Evolutionary conservation across 2,888 invertebrate genomes (phyloP).

Genomic region (Hypolimnas misippus): DNA sequence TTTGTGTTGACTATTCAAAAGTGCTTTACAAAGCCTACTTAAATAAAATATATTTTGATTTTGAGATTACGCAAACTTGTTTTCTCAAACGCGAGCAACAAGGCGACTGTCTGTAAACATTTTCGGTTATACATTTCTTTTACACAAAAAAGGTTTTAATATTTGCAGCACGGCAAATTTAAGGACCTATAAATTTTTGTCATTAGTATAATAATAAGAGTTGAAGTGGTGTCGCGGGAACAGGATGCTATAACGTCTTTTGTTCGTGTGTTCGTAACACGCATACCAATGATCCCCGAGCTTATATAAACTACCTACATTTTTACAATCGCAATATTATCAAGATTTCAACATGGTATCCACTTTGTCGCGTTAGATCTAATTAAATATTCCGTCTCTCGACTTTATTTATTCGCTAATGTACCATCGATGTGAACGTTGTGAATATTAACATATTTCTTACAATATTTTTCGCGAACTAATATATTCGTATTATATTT

Average conservation of each 20-base stretch:
- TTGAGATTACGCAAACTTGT: background rate
- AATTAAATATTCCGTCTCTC: conserved; percentile 41
- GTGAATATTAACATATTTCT: conserved; percentile 34
- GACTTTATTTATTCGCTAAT: conserved; percentile 42
- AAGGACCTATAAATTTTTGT: conserved; percentile 81
- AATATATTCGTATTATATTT: background rate
- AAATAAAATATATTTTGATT: no score
- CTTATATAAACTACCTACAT: conserved; percentile 54
- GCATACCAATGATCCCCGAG: conserved; percentile 76
- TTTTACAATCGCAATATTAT: conserved; percentile 58
- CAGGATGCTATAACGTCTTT: conserved; percentile 83
- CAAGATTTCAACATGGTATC: conserved; percentile 36
- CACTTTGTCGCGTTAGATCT: conserved; percentile 37
- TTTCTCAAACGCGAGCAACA: background rate
- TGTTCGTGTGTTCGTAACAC: conserved; percentile 72
- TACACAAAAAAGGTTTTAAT: conserved; percentile 53
- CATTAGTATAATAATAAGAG: conserved; percentile 82
- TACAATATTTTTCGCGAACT: conserved; percentile 21
- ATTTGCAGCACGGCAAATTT: conserved; percentile 79
- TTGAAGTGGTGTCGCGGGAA: conserved; percentile 71
- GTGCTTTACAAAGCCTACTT: no score
- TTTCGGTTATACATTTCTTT: conserved; percentile 19
- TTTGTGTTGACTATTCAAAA: no score
- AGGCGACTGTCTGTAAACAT: no score
- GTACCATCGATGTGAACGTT: conserved; percentile 25